phyloP scores from a whole-genome alignment of 2,888 invertebrate species.

The Alitta virens region DNA sequence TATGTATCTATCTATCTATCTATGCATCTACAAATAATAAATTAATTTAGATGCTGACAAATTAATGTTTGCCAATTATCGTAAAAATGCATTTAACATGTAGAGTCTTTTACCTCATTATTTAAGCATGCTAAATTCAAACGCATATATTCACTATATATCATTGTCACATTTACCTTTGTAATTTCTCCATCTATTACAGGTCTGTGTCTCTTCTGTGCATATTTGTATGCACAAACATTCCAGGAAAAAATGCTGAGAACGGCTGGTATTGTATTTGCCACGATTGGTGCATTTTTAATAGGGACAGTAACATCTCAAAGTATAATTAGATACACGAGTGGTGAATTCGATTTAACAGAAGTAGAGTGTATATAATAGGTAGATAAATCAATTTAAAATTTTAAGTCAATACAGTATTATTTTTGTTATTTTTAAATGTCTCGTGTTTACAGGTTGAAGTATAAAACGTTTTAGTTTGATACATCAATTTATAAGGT shows the following conservation, averaged over 20 bases:
- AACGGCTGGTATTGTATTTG: neutral
- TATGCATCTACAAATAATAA: neutral
- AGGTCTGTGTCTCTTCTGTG: conserved; percentile 10
- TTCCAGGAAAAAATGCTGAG: neutral
- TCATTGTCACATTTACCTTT: neutral
- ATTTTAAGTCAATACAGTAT: neutral
- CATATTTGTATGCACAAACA: neutral
- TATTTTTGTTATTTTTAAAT: too few species aligned
- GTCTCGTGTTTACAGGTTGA: too few species aligned
- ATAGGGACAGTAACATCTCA: conserved; percentile 3
- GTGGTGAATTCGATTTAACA: neutral
- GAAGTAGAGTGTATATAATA: conserved; percentile 5
- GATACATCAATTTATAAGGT: too few species aligned
- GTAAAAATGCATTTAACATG: too few species aligned
- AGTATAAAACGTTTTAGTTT: too few species aligned
- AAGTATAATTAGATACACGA: neutral
- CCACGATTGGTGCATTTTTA: conserved; percentile 8
- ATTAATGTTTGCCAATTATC: too few species aligned
- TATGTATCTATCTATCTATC: neutral
- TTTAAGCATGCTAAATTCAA: too few species aligned
- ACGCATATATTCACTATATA: neutral
- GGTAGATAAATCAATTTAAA: neutral
- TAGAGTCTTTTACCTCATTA: too few species aligned
- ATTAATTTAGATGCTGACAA: too few species aligned
- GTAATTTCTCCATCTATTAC: neutral